Percentiles rank a stretch among this genome's conserved stretches.
These are phyloP conservation scores for Heliconius himera DNA, from an alignment of 1,140 invertebrate genomes.

Conservation along the genomic window DNA sequence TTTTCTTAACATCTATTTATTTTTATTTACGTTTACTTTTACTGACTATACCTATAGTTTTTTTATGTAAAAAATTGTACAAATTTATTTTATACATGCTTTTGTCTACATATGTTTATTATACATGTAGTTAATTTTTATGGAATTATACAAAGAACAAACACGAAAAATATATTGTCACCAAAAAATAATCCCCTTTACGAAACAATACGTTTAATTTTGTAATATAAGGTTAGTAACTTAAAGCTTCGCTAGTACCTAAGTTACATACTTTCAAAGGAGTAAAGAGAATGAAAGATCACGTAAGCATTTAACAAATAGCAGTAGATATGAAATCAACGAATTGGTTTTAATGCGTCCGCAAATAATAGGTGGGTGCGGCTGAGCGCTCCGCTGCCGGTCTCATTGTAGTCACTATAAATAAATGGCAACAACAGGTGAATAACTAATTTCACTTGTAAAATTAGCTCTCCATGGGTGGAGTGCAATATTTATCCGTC, in stretches of 20 bases:
- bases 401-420: constrained; percentile 72
- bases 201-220: too few species aligned
- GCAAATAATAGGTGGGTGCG: constrained; percentile 73
- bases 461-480: constrained; percentile 77
- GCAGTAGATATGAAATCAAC: constrained; percentile 58
- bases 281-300: not conserved
- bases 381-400: constrained; percentile 63
- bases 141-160: not conserved
- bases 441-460: constrained; percentile 80
- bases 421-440: constrained; percentile 81
- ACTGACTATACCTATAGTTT: not conserved
- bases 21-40: not conserved
- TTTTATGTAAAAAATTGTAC: not conserved
- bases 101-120: too few species aligned
- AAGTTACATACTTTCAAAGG: too few species aligned
- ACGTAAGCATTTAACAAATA: not conserved
- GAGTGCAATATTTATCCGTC: constrained; percentile 75
- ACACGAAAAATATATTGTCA: not conserved
- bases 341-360: constrained; percentile 64
- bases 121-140: not conserved
- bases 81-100: too few species aligned
- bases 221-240: not conserved
- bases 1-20: not conserved
- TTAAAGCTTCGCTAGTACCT: not conserved
- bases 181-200: not conserved